Conservation (phyloP, 1,140 invertebrate genomes). For the Diploscapter pachys region DNA sequence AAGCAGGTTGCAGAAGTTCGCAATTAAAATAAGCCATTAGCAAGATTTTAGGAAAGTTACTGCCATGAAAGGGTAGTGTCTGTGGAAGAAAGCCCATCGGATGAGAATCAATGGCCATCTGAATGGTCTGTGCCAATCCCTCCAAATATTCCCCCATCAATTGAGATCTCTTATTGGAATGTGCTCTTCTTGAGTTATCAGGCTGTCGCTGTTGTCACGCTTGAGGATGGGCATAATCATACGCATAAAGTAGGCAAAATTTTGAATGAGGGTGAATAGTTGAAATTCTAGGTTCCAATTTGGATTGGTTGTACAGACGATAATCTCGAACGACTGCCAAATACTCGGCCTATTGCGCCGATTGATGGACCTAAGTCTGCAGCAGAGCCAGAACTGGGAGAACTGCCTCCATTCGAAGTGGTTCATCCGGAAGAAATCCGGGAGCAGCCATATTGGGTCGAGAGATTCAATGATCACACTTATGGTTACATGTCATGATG, state of each 20-base stretch:
- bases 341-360: neutral
- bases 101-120: slow-evolving; percentile 17
- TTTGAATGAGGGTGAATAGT: too few relatives aligned
- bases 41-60: slow-evolving; percentile 25
- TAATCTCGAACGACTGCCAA: slow-evolving; percentile 12
- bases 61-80: slow-evolving; percentile 29
- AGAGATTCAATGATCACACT: slow-evolving; percentile 25
- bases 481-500: slow-evolving; percentile 24
- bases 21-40: too few relatives aligned
- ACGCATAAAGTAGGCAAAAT: neutral
- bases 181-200: slow-evolving; percentile 29
- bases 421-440: slow-evolving; percentile 23
- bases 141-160: slow-evolving; percentile 28
- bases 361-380: slow-evolving; percentile 4
- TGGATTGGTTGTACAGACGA: slow-evolving; percentile 40
- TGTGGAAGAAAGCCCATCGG: slow-evolving; percentile 5
- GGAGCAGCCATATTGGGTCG: slow-evolving; percentile 30
- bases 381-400: neutral
- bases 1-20: too few relatives aligned
- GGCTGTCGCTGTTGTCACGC: slow-evolving; percentile 24
- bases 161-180: slow-evolving; percentile 41
- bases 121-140: slow-evolving; percentile 31
- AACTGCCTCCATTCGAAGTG: slow-evolving; percentile 35
- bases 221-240: slow-evolving; percentile 34
- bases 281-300: slow-evolving; percentile 19